Base-by-base conservation (phyloP, 2,113 vertebrate species). In the Bujurquina vittata region DNA sequence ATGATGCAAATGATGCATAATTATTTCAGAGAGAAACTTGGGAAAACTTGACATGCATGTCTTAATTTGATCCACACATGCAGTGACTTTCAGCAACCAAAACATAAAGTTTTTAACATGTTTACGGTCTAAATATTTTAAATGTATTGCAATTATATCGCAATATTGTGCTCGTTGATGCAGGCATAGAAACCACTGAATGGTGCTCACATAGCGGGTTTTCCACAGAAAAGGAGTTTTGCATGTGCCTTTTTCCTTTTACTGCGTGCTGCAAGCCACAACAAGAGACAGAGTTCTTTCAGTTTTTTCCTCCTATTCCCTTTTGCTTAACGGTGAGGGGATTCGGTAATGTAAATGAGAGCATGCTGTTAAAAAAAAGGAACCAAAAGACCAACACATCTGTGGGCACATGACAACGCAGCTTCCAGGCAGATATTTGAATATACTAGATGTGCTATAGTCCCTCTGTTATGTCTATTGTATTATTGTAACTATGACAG, bases 171-270 rank as follows among this genome's bases (percentile, higher is more conserved):
- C 72, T 79, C 77, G 58, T 69, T 69, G 33, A 73, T 73, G 43
- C 33, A 33, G 59, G 10, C 46, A 65, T 82, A 49, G 75, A 79
- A 80, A 75, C 60, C 9, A 46, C 0, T 59, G 23, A 3, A 11
- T 29, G 10, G 18, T 10, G 69, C 18, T 65, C 22, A 31, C 67
- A 77, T 77, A 87, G 78, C 58, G 83, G 85, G 49, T 49, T 85
- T 77, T 82, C 61, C 91, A 23, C 65, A 85, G 84, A 92, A 94
- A 92, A 87, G 67, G 22, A 80, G 75, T 57, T 77, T 83, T 87
- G 79, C 90, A 89, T 89, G 91, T 89, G 82, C 57, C 37, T 87
- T 83, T 90, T 86, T 87, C 62, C 84, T 88, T 89, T 93, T 86
- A 86, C 85, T 87, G 83, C 23, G 61, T 72, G n/a, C 74, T 81